These are phyloP conservation scores for Cephonodes hylas DNA, from an alignment of 2,888 invertebrate genomes.

Conservation along the genomic window DNA sequence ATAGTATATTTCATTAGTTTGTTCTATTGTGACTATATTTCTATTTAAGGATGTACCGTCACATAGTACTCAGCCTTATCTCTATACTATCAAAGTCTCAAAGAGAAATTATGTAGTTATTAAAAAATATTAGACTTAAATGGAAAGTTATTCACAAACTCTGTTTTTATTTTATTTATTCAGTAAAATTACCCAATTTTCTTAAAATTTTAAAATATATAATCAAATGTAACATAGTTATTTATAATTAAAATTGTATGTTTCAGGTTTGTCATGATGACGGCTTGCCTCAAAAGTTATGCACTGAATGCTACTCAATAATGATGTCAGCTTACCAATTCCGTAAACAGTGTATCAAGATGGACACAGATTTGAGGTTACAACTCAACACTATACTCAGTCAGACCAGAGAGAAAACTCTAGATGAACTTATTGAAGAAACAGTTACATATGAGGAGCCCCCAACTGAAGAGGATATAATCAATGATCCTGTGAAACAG, in stretches of 20 bases:
- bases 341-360: conserved; percentile 68
- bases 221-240: too few relatives aligned
- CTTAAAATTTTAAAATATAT: too few relatives aligned
- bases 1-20: too few relatives aligned
- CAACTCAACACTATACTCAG: conserved; percentile 53
- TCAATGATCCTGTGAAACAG: conserved; percentile 63
- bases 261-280: conserved; percentile 70
- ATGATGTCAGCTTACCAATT: conserved; percentile 69
- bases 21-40: too few relatives aligned
- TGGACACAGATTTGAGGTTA: conserved; percentile 64
- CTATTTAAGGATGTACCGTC: too few relatives aligned
- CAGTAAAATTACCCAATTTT: too few relatives aligned
- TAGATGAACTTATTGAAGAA: conserved; percentile 28
- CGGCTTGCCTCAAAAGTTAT: conserved; percentile 70
- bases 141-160: too few relatives aligned
- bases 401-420: conserved; percentile 36
- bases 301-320: conserved; percentile 56
- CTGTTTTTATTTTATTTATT: too few relatives aligned
- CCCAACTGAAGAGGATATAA: conserved; percentile 48
- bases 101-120: too few relatives aligned
- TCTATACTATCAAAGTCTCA: too few relatives aligned
- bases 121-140: too few relatives aligned
- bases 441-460: conserved; percentile 19
- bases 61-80: too few relatives aligned
- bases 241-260: not conserved